Conservation (phyloP, 2,888 invertebrate genomes). For the Halictus ligatus region DNA sequence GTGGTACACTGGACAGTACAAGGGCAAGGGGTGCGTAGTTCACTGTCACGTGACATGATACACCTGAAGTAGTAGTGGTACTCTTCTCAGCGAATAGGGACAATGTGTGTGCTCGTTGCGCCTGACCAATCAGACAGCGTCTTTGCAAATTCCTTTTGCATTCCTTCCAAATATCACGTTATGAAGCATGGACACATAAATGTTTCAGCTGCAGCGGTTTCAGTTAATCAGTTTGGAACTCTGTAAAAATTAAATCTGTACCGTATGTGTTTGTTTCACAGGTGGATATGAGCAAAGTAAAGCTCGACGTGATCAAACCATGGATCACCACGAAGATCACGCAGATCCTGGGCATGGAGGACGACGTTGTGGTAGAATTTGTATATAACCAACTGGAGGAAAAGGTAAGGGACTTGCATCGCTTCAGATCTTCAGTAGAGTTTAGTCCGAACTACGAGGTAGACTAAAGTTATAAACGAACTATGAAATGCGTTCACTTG, state of each 20-base stretch:
- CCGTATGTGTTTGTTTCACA: constrained; percentile 75
- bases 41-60: background rate
- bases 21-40: background rate
- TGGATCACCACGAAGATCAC: constrained; percentile 99
- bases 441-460: constrained; percentile 42
- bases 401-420: constrained; percentile 87
- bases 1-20: background rate
- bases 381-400: constrained; percentile 99
- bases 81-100: background rate
- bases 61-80: background rate
- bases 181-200: background rate
- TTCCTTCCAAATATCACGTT: background rate
- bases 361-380: constrained; percentile 99
- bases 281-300: constrained; percentile 99
- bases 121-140: background rate
- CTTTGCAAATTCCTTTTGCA: background rate
- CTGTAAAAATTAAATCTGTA: background rate
- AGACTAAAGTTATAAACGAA: constrained; percentile 57
- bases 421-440: constrained; percentile 38
- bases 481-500: constrained; percentile 79
- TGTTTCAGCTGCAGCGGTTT: background rate
- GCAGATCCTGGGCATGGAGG: constrained; percentile 98
- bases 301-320: constrained; percentile 98
- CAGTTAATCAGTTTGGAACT: background rate
- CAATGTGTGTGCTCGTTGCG: background rate